Percentiles rank a stretch among this genome's conserved stretches.
phyloP scores from a whole-genome alignment of 1,140 invertebrate species.

The Chironomus striatipennis region DNA sequence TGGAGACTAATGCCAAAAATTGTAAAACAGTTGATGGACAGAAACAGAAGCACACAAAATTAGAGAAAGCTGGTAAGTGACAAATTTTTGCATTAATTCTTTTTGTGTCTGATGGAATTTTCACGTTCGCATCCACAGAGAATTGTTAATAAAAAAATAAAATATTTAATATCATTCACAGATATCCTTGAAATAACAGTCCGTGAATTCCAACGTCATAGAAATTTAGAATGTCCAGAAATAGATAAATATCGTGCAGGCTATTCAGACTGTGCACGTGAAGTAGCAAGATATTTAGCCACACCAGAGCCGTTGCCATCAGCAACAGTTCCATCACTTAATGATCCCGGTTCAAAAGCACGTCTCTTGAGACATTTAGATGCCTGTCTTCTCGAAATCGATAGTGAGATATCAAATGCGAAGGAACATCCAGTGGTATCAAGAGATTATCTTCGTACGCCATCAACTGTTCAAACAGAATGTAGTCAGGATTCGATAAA shows the following conservation, averaged over 20 bases:
- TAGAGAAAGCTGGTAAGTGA: slow-evolving; percentile 68
- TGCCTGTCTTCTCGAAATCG: slow-evolving; percentile 59
- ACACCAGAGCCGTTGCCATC: slow-evolving; percentile 52
- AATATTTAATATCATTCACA: not conserved
- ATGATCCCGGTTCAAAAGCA: slow-evolving; percentile 58
- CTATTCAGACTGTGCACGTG: slow-evolving; percentile 71
- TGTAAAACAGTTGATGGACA: slow-evolving; percentile 44
- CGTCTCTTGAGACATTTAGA: slow-evolving; percentile 60
- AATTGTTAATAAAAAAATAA: not conserved
- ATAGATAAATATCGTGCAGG: slow-evolving; percentile 54
- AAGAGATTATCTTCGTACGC: slow-evolving; percentile 3
- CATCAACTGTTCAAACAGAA: not conserved
- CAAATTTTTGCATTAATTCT: not conserved
- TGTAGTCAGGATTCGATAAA: slow-evolving; percentile 36
- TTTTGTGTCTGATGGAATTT: not conserved
- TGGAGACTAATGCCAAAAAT: slow-evolving; percentile 46
- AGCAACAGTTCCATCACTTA: slow-evolving; percentile 50
- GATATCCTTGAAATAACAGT: slow-evolving; percentile 90
- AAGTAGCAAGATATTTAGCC: slow-evolving; percentile 57
- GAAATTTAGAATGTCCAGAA: slow-evolving; percentile 53
- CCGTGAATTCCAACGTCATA: slow-evolving; percentile 68
- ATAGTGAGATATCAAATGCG: slow-evolving; percentile 47
- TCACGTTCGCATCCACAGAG: no score
- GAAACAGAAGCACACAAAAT: slow-evolving; percentile 62
- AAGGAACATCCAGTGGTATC: slow-evolving; percentile 25